phyloP scores from a whole-genome alignment of 1,140 invertebrate genomes.

The Drosophila albomicans region DNA sequence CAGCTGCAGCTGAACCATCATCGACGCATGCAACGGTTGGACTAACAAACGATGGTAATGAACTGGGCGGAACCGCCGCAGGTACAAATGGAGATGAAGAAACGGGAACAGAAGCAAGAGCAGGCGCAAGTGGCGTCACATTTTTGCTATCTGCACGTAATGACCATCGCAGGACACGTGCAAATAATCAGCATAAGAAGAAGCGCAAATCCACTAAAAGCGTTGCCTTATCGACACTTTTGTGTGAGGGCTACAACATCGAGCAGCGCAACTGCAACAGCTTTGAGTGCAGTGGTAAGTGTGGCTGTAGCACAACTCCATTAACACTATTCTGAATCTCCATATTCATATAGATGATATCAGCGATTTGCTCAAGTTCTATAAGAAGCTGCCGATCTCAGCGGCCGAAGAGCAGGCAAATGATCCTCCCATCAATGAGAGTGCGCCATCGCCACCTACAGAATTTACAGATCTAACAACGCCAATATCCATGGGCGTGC shows the following conservation, averaged over 20 bases:
- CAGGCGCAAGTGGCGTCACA: slow-evolving; percentile 52
- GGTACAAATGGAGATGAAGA: slow-evolving; percentile 1
- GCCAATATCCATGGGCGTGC: slow-evolving; percentile 15
- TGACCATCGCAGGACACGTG: slow-evolving; percentile 62
- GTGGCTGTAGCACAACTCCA: background rate
- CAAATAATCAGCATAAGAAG: slow-evolving; percentile 69
- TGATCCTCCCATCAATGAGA: slow-evolving; percentile 33
- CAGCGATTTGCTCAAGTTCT: slow-evolving; percentile 81
- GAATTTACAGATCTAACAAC: slow-evolving; percentile 48
- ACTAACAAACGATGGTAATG: slow-evolving; percentile 69
- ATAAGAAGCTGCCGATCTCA: slow-evolving; percentile 68
- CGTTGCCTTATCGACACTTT: slow-evolving; percentile 71
- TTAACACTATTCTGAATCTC: background rate
- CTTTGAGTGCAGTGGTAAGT: slow-evolving; percentile 82
- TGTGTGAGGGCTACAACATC: slow-evolving; percentile 84
- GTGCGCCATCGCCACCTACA: slow-evolving; percentile 1
- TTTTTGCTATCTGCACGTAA: slow-evolving; percentile 69
- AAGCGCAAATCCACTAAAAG: slow-evolving; percentile 71
- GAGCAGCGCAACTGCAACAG: slow-evolving; percentile 84
- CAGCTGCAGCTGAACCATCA: slow-evolving; percentile 1
- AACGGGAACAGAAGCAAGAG: background rate
- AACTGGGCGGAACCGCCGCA: slow-evolving; percentile 20
- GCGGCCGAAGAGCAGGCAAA: slow-evolving; percentile 48
- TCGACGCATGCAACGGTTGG: slow-evolving; percentile 9
- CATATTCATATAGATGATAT: slow-evolving; percentile 69